Evolutionary conservation across 1,140 invertebrate species (phyloP), one percentile per base, ranked within the genome.

Genomic region (Megalopta genalis): DNA sequence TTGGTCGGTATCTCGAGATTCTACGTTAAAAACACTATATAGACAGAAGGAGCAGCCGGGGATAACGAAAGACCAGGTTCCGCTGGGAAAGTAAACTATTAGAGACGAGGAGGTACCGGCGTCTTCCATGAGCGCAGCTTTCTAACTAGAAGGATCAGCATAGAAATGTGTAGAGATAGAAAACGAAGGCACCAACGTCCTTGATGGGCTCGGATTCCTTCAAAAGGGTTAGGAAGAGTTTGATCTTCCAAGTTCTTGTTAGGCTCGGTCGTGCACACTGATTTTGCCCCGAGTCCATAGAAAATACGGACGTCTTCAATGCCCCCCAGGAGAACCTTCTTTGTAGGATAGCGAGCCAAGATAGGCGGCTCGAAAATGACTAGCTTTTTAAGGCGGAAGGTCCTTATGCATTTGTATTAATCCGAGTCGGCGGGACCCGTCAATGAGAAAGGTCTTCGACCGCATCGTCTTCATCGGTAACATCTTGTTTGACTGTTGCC

Each of bases 181-280:
- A 63, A 63, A 63, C 60, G 60, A 63, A 63, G 60, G 27, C 27
- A 63, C 6, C 60, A 25, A 37, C 27, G 27, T 37, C 60, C 32
- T 63, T 18, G 60, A 63, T 18, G 60, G 60, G 18, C 27, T 63
- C 7, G 60, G 18, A 63, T 63, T 63, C 27, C 27, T 37, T 63
- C 27, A 63, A 63, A 63, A 63, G 60, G 27, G 60, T 18, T 63
- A 37, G 60, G 27, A 63, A 37, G 27, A 63, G 60, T 63, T 63
- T 63, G 60, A 63, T 63, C 60, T 63, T 57, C 60, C 27, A 37
- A 63, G 14, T 63, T 63, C 32, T 37, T 37, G 27, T 32, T 63
- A 63, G 32, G 60, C 60, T 63, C 60, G 60, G 27, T 37, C 60
- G 27, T 32, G 60, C 27, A 63, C 27, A 63, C 25, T 63, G 60